Evolutionary conservation across 1,140 invertebrate genomes (phyloP).

Genomic region (Ceratina japonica): DNA sequence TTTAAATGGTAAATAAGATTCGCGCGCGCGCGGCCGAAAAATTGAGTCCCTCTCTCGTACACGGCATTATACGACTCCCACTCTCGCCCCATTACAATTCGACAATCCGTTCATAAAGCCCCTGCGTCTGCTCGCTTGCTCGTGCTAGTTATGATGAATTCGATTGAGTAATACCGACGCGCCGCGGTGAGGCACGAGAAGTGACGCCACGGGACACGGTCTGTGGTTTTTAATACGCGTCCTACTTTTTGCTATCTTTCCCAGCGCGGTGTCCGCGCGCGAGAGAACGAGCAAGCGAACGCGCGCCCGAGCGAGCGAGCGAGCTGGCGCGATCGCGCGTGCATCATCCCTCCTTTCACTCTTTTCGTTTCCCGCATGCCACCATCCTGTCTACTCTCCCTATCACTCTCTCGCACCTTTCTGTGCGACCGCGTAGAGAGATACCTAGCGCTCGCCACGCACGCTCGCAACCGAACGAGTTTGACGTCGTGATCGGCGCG

Average conservation of each 20-base stretch:
- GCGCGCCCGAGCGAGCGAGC: constrained; percentile 18
- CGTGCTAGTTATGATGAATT: constrained; percentile 75
- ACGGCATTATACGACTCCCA: not conserved
- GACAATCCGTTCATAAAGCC: constrained; percentile 9
- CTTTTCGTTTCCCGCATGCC: constrained; percentile 17
- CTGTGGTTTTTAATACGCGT: constrained; percentile 78
- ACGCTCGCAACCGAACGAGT: constrained; percentile 51
- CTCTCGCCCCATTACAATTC: not conserved
- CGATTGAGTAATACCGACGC: constrained; percentile 74
- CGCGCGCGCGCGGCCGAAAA: constrained; percentile 41
- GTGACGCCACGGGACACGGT: constrained; percentile 75
- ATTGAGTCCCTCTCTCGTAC: constrained; percentile 16
- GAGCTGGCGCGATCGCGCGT: constrained; percentile 40
- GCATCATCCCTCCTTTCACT: constrained; percentile 33
- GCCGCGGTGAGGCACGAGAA: constrained; percentile 59
- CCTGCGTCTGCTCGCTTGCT: constrained; percentile 34
- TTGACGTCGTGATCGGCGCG: constrained; percentile 62
- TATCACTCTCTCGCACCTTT: constrained; percentile 26
- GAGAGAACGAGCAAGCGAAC: constrained; percentile 3
- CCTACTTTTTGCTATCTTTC: constrained; percentile 76
- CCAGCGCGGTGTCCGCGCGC: constrained; percentile 13
- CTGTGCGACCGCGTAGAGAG: not conserved
- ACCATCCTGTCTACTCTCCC: constrained; percentile 32
- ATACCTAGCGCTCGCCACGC: constrained; percentile 22
- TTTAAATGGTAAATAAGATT: not conserved